Base-by-base conservation (phyloP, 2,797 vertebrate species). In the Etheostoma nigrum region DNA sequence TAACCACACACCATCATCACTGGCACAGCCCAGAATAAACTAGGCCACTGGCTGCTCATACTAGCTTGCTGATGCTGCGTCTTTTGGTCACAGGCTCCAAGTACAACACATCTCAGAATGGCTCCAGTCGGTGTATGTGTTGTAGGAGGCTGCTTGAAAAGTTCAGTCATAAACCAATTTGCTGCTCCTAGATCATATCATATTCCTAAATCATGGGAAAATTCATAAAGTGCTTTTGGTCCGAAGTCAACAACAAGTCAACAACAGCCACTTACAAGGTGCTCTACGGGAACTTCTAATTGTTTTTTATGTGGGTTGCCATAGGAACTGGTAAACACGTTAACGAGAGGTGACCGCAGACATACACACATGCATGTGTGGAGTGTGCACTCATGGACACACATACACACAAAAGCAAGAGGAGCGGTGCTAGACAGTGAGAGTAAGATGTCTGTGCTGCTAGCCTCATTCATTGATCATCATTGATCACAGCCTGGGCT, bases 301-400 rank as follows among this genome's bases (percentile, higher is more conserved):
- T 85, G 70, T 81, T 77, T 86, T 86, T 89, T 83, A 88, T 81
- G 74, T 69, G 66, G n/a, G 85, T 91, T 87, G 74, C 88, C 14
- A 64, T 87, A 89, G 89, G 64, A 92, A 90, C 89, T 76, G 88
- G 82, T 87, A 89, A 93, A 91, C 83, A 89, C 36, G 48, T 72
- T 84, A 89, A 90, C 51, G 44, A 89, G 78, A 49, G 72, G 23
- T 57, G 68, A 82, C 76, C 36, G 51, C 75, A 75, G 79, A 72
- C 23, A 40, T 49, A 61, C 4, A 7, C 74, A 58, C 70, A 60
- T 52, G 61, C 65, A 36, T 80, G 33, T 42, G 54, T 42, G 61
- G 44, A 36, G 51, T 40, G 36, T 40, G 36, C 36, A 72, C 47
- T 52, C 21, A 21, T 5, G 2, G 59, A 33, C 40, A 57, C 45